Evolutionary conservation across 2,797 vertebrate genomes (phyloP).

Genomic region (Poecilia picta): DNA sequence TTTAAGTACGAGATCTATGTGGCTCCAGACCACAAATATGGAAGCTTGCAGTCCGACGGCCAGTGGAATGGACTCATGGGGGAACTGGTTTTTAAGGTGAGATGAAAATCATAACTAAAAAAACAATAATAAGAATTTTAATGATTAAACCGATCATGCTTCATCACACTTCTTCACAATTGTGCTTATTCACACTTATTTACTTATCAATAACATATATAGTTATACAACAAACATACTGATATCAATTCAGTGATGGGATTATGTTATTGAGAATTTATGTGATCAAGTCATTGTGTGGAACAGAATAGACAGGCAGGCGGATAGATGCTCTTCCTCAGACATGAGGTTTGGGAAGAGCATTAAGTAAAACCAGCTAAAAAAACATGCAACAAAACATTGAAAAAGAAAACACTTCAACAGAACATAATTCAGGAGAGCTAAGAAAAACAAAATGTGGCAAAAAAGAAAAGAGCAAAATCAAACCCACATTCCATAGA

Average conservation of each 20-base stretch:
- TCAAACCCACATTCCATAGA: neutral
- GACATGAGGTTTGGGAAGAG: neutral
- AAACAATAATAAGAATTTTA: neutral
- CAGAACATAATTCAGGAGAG: neutral
- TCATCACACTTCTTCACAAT: neutral
- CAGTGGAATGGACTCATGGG: conserved; percentile 97
- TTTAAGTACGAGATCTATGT: conserved; percentile 99
- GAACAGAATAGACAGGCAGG: neutral
- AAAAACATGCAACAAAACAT: neutral
- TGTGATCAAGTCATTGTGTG: conserved; percentile 24
- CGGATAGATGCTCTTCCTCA: neutral
- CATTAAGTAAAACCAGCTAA: neutral
- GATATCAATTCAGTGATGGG: neutral
- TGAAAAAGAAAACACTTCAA: neutral
- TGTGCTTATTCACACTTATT: too few species aligned
- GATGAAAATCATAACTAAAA: conserved; percentile 16
- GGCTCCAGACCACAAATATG: conserved; percentile 96
- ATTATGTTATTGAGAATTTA: neutral
- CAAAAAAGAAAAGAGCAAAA: neutral
- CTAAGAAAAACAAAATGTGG: neutral
- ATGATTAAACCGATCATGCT: neutral
- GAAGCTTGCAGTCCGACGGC: conserved; percentile 92
- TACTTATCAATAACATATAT: too few species aligned
- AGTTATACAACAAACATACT: neutral
- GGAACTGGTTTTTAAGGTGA: conserved; percentile 96